A percentile compares a stretch with the other conserved stretches of the same genome.
Conservation (phyloP, 2,888 invertebrate species). For the Chalcis sispes region DNA sequence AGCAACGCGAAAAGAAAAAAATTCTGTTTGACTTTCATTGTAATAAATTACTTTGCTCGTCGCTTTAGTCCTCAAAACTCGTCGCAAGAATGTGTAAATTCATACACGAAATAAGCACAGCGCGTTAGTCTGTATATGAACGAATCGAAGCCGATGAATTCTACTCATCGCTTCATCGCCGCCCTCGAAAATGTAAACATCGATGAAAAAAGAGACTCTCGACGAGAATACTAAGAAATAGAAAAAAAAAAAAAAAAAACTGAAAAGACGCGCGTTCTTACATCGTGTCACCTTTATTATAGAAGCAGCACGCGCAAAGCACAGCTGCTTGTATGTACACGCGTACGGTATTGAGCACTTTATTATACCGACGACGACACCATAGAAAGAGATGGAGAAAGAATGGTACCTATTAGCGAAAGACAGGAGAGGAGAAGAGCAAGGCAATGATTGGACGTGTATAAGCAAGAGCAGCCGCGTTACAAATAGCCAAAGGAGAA, state of each 20-base stretch:
- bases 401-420: neutral
- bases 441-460: neutral
- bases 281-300: no score
- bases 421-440: neutral
- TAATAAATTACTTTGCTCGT: neutral
- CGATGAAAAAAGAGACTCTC: no score
- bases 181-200: neutral
- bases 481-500: slow-evolving; percentile 38
- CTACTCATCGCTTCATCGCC: neutral
- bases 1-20: neutral
- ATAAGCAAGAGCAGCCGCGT: slow-evolving; percentile 12
- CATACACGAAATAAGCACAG: neutral
- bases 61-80: neutral
- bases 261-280: no score
- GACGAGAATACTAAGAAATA: no score
- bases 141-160: neutral
- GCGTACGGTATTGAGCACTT: neutral
- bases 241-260: no score
- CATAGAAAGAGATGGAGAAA: no score
- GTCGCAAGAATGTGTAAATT: neutral
- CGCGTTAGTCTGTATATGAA: neutral
- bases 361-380: no score
- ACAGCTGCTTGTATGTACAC: neutral
- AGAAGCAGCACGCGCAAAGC: neutral
- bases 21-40: neutral